A percentile compares a stretch with the other conserved stretches of the same genome.
Evolutionary conservation across 2,888 invertebrate genomes (phyloP).

Genomic region (Synergus laeviventris): DNA sequence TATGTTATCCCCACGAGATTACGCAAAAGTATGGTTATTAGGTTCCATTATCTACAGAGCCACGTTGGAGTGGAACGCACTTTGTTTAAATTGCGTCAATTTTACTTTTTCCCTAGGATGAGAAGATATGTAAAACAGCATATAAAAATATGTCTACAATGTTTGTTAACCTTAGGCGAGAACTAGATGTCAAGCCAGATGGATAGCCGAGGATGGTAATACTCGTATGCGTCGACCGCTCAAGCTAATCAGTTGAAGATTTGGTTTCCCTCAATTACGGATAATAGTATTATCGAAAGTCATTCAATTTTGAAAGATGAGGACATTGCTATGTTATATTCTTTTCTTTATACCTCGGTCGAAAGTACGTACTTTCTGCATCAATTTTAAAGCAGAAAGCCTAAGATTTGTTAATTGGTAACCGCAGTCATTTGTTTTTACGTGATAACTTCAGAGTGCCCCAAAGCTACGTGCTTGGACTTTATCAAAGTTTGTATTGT

Average conservation of each 20-base stretch:
- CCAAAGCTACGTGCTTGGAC: too few relatives aligned
- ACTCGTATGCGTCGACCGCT: not conserved
- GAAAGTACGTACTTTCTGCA: too few relatives aligned
- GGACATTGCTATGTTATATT: too few relatives aligned
- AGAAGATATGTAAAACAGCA: not conserved
- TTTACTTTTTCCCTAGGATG: not conserved
- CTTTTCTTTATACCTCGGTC: too few relatives aligned
- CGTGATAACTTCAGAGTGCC: too few relatives aligned
- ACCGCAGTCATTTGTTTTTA: too few relatives aligned
- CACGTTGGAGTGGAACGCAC: not conserved
- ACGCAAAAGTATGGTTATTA: too few relatives aligned
- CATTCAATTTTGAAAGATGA: not conserved
- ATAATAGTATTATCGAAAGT: not conserved
- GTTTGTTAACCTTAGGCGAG: not conserved
- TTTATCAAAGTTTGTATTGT: too few relatives aligned
- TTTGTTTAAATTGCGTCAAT: not conserved
- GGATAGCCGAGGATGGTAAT: not conserved
- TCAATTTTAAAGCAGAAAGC: too few relatives aligned
- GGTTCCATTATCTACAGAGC: not conserved
- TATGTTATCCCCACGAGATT: too few relatives aligned
- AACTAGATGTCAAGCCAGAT: not conserved
- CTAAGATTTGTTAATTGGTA: too few relatives aligned
- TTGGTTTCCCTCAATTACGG: not conserved
- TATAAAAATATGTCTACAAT: not conserved
- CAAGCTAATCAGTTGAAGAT: not conserved